A percentile compares a stretch with the other conserved stretches of the same genome.
Evolutionary conservation across 2,888 invertebrate genomes (phyloP).

Genomic region (Linnaemya tessellans): DNA sequence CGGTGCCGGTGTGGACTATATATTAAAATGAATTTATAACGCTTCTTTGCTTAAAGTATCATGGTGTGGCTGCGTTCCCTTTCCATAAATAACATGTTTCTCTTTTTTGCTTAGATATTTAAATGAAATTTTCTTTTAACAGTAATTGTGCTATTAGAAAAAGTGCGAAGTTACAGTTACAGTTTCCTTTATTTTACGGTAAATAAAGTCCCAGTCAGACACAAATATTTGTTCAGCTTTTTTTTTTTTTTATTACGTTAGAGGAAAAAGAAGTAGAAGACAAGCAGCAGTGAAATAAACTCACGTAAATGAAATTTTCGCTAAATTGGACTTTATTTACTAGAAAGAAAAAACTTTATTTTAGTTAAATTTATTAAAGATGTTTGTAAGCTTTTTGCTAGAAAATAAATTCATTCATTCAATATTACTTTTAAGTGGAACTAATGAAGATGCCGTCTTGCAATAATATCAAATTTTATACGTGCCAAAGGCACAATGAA

Average conservation of each 20-base stretch:
- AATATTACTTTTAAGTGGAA: slow-evolving; percentile 16
- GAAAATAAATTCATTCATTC: slow-evolving; percentile 9
- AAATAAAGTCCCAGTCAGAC: slow-evolving; percentile 26
- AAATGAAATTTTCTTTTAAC: not conserved
- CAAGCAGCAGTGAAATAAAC: not conserved
- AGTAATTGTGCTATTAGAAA: not conserved
- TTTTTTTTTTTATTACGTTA: not conserved
- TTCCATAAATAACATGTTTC: too few relatives aligned
- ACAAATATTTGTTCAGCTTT: not conserved
- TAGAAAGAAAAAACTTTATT: slow-evolving; percentile 27
- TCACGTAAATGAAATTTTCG: slow-evolving; percentile 46
- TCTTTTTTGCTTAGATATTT: not conserved
- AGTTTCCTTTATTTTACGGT: not conserved
- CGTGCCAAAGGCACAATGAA: not conserved
- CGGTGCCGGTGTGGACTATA: too few relatives aligned
- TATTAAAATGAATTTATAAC: too few relatives aligned
- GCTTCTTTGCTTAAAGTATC: too few relatives aligned
- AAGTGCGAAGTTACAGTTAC: slow-evolving; percentile 10
- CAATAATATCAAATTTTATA: not conserved
- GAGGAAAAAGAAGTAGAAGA: not conserved
- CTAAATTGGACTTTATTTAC: slow-evolving; percentile 50
- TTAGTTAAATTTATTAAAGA: not conserved
- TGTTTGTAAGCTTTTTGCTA: not conserved
- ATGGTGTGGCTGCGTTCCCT: too few relatives aligned
- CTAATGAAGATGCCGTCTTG: not conserved